Evolutionary conservation across 1,140 invertebrate species (phyloP), one percentile per base, ranked within the genome.

Genomic region (Meteorus sp.): DNA sequence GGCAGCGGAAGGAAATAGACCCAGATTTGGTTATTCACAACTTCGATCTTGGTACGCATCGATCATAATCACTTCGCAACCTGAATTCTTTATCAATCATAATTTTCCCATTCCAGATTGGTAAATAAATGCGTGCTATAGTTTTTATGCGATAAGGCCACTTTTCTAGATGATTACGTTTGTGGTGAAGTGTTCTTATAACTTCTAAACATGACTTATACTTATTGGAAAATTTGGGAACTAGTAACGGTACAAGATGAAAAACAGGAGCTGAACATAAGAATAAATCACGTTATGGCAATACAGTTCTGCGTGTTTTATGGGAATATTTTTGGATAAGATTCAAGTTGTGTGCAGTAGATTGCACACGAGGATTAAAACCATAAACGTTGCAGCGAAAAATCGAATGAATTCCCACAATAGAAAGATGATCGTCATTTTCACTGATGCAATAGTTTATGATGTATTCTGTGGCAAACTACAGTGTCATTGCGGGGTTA

Each of bases 81-180:
- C n/a, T 29, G 15, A 50, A 33, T 3, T 17, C 50, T 48, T 35
- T 39, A 25, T 37, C 27, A 2, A 13, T n/a, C 20, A 17, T 5
- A 39, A 41, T 29, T 52, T 39, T 20, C 2, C 3, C 33, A n/a
- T 50, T 50, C 33, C 9, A 19, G 9, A 25, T 54, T 29, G 6
- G 7, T 54, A 56, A 51, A 43, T 50, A 51, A 58, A 58, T 58
- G 56, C 56, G 47, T 48, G 47, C 56, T 58, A 55, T 39, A 39
- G 29, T 51, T 58, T 58, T 48, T 37, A 57, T 58, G 56, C 47
- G 45, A 58, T 58, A 58, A 58, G 56, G 56, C 56, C 56, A 58
- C 56, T 58, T 58, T 58, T 58, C 56, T 58, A 58, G 56, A 58
- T 57, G 29, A 57, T 51, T 43, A 58, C 37, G 17, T 48, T 29